Percentiles rank a stretch among this genome's conserved stretches.
These are phyloP conservation scores for Lobophora halterata DNA, from an alignment of 2,888 invertebrate species.

Conservation along the genomic window DNA sequence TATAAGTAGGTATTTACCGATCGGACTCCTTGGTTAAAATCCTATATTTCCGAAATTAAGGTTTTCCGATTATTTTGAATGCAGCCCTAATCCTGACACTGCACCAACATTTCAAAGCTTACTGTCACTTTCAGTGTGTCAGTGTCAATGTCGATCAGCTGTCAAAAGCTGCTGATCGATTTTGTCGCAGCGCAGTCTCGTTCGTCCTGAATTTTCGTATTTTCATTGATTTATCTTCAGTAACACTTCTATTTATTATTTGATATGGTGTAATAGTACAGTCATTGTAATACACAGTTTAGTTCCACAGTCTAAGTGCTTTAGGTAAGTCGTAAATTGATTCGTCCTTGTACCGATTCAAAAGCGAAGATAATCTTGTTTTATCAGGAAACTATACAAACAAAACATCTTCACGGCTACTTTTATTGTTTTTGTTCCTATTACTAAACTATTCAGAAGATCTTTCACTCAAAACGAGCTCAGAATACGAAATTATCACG, in stretches of 20 bases:
- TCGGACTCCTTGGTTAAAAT: background rate
- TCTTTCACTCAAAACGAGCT: background rate
- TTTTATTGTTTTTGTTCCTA: constrained; percentile 33
- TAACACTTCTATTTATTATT: constrained; percentile 19
- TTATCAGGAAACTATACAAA: constrained; percentile 62
- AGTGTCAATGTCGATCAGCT: constrained; percentile 23
- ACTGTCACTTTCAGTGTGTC: constrained; percentile 9
- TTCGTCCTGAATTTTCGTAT: constrained; percentile 30
- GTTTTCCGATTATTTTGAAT: constrained; percentile 1
- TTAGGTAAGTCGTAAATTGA: constrained; percentile 45
- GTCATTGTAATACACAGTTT: constrained; percentile 18
- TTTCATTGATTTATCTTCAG: constrained; percentile 22
- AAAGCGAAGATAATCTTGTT: constrained; percentile 37
- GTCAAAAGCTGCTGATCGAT: constrained; percentile 31
- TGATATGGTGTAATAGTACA: constrained; percentile 33
- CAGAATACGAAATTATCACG: constrained; percentile 5
- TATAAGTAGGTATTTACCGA: background rate
- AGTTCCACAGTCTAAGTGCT: constrained; percentile 20
- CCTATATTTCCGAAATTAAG: background rate
- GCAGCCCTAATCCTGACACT: constrained; percentile 4
- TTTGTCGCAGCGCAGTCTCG: constrained; percentile 29
- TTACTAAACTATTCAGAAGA: constrained; percentile 26
- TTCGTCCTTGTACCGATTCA: constrained; percentile 45
- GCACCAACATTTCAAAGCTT: constrained; percentile 7
- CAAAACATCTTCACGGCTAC: constrained; percentile 49